Evolutionary conservation across 2,113 vertebrate genomes (phyloP).

Genomic region (Brachyistius frenatus): DNA sequence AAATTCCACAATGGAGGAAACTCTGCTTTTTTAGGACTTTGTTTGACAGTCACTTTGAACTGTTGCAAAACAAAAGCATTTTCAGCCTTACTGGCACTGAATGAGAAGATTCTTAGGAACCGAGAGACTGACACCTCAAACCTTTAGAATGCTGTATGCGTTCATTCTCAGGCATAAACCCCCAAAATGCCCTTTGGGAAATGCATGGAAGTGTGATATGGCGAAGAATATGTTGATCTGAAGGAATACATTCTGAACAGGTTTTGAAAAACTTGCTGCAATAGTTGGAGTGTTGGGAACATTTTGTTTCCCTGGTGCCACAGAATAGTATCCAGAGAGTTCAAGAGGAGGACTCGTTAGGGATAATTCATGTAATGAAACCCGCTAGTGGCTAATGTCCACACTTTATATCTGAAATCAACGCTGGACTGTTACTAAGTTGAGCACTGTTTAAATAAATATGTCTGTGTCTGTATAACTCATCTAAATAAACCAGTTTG

Average conservation of each 20-base stretch:
- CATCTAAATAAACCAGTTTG: no score
- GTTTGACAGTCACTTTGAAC: constrained; percentile 51
- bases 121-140: constrained; percentile 42
- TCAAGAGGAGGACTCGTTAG: constrained; percentile 29
- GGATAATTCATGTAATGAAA: neutral
- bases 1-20: constrained; percentile 14
- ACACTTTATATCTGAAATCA: neutral
- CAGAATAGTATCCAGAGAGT: constrained; percentile 19
- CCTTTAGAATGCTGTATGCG: constrained; percentile 44
- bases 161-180: constrained; percentile 41
- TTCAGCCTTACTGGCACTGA: constrained; percentile 29
- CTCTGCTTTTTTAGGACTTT: constrained; percentile 3
- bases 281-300: constrained; percentile 19
- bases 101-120: constrained; percentile 32
- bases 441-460: neutral
- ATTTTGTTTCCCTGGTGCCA: constrained; percentile 20
- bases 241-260: constrained; percentile 28
- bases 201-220: constrained; percentile 45
- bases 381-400: neutral
- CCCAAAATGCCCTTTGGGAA: constrained; percentile 45
- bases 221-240: constrained; percentile 46
- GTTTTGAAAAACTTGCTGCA: constrained; percentile 28
- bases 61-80: constrained; percentile 5
- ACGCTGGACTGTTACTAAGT: neutral
- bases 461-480: no score